These are phyloP conservation scores for Drosophila arizonae DNA, from an alignment of 1,140 invertebrate species.

Conservation along the genomic window DNA sequence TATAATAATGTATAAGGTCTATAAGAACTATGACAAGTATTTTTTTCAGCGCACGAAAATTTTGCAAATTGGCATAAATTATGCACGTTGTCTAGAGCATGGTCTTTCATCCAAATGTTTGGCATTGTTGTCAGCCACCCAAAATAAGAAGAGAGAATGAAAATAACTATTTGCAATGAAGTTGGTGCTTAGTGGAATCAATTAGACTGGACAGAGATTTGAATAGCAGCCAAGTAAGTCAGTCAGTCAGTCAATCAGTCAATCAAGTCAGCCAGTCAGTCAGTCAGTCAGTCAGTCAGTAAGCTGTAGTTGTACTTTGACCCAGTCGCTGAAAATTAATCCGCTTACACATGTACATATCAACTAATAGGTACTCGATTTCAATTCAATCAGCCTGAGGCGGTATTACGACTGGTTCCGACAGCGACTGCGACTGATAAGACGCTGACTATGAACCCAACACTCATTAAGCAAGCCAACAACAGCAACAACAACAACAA, in stretches of 20 bases:
- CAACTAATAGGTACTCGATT: constrained; percentile 58
- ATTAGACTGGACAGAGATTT: too few relatives aligned
- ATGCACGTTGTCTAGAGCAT: constrained; percentile 32
- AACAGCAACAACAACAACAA: constrained; percentile 24
- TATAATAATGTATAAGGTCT: too few relatives aligned
- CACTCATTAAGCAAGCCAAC: constrained; percentile 53
- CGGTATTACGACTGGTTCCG: constrained; percentile 37
- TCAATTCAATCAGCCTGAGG: constrained; percentile 46
- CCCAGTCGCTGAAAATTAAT: constrained; percentile 12
- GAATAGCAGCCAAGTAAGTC: too few relatives aligned
- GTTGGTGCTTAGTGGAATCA: too few relatives aligned
- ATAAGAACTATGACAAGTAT: not conserved
- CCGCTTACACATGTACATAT: constrained; percentile 11
- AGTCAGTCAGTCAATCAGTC: too few relatives aligned
- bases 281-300: not conserved
- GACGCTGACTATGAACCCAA: constrained; percentile 70
- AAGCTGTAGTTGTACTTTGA: constrained; percentile 28
- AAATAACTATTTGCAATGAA: not conserved
- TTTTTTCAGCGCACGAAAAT: constrained; percentile 11
- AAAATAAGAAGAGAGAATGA: not conserved
- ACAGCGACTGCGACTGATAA: constrained; percentile 56
- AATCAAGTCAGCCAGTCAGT: not conserved
- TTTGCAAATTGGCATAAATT: constrained; percentile 51
- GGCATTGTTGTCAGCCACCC: constrained; percentile 20
- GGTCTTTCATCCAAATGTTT: constrained; percentile 33